phyloP scores from a whole-genome alignment of 2,888 invertebrate species.

The Acanthopleura granulata region DNA sequence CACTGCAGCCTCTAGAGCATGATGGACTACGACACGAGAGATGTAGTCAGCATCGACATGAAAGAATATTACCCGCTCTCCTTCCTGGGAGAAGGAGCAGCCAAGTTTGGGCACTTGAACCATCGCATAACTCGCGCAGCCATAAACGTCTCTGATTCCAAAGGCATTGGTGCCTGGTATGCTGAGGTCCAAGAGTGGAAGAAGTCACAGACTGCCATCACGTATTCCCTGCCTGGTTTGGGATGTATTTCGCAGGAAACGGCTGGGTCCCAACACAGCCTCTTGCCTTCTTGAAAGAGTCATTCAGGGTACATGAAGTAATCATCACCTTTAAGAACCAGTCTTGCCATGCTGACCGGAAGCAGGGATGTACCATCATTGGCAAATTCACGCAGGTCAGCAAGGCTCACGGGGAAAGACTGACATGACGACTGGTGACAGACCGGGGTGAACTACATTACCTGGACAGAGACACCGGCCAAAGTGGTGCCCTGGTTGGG shows the following conservation, averaged over 20 bases:
- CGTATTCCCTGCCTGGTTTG: constrained; percentile 22
- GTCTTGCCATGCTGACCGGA: background rate
- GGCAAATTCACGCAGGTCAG: background rate
- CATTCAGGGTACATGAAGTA: background rate
- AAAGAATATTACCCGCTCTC: too few species aligned
- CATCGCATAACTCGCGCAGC: too few species aligned
- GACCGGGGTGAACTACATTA: background rate
- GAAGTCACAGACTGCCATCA: too few species aligned
- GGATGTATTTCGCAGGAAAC: constrained; percentile 19
- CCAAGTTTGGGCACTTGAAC: too few species aligned
- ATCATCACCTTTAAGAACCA: background rate
- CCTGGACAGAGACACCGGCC: background rate
- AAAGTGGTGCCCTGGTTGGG: background rate
- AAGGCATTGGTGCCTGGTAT: too few species aligned
- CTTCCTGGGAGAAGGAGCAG: too few species aligned
- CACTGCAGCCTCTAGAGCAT: too few species aligned
- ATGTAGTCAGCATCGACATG: too few species aligned
- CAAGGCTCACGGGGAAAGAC: background rate
- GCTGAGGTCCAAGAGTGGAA: too few species aligned
- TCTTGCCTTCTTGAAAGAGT: constrained; percentile 18
- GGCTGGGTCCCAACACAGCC: constrained; percentile 12
- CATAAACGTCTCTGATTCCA: too few species aligned
- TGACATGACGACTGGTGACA: background rate
- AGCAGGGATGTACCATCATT: background rate
- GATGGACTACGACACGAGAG: too few species aligned